Conservation (phyloP, 2,113 vertebrate genomes). For the Thomomys bottae region DNA sequence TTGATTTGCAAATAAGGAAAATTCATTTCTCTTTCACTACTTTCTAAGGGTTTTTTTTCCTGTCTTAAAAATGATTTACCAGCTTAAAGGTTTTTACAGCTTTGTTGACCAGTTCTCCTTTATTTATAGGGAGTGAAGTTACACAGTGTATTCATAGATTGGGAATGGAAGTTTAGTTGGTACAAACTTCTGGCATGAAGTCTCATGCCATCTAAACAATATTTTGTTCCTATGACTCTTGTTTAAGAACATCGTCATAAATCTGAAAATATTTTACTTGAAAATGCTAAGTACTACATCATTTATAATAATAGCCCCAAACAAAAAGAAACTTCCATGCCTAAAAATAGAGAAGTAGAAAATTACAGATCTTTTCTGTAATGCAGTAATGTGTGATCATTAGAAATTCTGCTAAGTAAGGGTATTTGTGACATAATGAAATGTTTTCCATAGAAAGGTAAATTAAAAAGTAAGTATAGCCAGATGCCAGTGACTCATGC, state of each 20-base stretch:
- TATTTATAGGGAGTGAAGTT: background rate
- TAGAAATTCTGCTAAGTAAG: background rate
- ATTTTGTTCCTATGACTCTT: background rate
- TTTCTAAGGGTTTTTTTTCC: background rate
- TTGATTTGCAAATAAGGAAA: background rate
- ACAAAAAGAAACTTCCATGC: background rate
- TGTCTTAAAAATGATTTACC: background rate
- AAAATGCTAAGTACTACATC: background rate
- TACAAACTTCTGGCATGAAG: background rate
- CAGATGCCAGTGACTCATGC: no score
- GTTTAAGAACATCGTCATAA: slow-evolving; percentile 31
- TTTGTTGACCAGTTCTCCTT: background rate
- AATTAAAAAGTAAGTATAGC: background rate
- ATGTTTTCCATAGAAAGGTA: background rate
- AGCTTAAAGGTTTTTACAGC: background rate
- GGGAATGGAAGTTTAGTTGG: background rate
- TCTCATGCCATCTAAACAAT: background rate
- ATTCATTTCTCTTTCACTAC: background rate
- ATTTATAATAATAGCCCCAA: background rate
- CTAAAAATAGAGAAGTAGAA: background rate
- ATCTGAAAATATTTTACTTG: background rate
- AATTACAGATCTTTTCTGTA: background rate
- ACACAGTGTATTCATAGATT: background rate
- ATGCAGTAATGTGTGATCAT: background rate
- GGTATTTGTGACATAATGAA: background rate